phyloP scores from a whole-genome alignment of 2,888 invertebrate species.

The Proisotoma minuta region DNA sequence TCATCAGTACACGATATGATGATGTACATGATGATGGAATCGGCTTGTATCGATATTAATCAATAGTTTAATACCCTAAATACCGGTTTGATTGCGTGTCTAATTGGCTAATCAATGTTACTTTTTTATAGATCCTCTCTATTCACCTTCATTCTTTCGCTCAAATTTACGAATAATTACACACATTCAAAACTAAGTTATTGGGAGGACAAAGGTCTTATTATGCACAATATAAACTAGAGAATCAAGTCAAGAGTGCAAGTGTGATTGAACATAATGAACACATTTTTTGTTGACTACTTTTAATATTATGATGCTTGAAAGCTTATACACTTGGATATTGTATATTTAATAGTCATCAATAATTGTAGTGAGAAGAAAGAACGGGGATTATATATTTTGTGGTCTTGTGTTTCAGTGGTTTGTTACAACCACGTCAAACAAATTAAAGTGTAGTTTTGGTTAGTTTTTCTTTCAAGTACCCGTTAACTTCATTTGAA shows the following conservation, averaged over 20 bases:
- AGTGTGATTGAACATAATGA: neutral
- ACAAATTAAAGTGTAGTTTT: neutral
- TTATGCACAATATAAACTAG: neutral
- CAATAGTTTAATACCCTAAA: neutral
- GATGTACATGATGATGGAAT: no score
- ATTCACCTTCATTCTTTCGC: neutral
- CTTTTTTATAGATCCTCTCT: neutral
- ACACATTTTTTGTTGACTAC: no score
- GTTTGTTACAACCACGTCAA: neutral
- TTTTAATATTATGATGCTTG: no score
- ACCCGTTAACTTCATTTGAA: conserved; percentile 11
- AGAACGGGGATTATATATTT: neutral
- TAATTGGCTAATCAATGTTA: neutral
- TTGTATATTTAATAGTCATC: no score
- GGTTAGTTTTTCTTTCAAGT: neutral
- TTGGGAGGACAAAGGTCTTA: neutral
- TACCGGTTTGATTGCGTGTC: neutral
- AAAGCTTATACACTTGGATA: no score
- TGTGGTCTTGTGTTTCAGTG: neutral
- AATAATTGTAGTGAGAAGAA: neutral
- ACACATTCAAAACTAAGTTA: neutral
- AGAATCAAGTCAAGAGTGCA: neutral
- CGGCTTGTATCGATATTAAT: no score
- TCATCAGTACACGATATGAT: no score
- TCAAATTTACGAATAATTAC: neutral